A percentile compares a stretch with the other conserved stretches of the same genome.
These are phyloP conservation scores for Sinella curviseta DNA, from an alignment of 1,140 invertebrate species.

Conservation along the genomic window DNA sequence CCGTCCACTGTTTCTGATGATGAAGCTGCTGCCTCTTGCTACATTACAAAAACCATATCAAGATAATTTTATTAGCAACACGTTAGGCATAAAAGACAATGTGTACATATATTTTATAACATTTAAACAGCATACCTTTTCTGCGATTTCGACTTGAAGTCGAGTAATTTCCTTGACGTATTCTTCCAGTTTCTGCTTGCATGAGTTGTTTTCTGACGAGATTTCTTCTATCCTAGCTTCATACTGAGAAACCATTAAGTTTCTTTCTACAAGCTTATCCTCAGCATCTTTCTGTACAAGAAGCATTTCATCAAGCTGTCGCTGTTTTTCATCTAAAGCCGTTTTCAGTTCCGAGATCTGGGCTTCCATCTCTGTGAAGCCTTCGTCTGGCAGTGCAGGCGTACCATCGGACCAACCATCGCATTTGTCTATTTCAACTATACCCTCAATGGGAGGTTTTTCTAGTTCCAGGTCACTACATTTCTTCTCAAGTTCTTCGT, in stretches of 20 bases:
- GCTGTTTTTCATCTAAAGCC: background rate
- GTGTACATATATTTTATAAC: background rate
- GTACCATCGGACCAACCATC: constrained; percentile 2
- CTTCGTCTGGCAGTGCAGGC: background rate
- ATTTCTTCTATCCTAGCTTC: background rate
- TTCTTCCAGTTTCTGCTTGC: background rate
- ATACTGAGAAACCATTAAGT: background rate
- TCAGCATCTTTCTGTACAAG: background rate
- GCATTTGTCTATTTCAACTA: background rate
- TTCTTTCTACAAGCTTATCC: background rate
- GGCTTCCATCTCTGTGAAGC: background rate
- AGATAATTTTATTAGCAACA: background rate
- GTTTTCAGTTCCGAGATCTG: background rate
- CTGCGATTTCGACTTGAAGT: background rate
- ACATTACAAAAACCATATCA: background rate
- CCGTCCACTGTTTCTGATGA: background rate
- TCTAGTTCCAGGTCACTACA: background rate
- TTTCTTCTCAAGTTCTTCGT: background rate
- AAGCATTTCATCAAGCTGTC: background rate
- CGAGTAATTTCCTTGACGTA: background rate
- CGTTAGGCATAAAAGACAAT: too few relatives aligned
- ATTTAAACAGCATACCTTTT: background rate
- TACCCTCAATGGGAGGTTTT: background rate
- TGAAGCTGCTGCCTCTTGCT: background rate
- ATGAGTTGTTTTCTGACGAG: background rate